Evolutionary conservation across 92 coral and sea anemone species (phyloP).

Genomic region (Scolanthus callimorphus): DNA sequence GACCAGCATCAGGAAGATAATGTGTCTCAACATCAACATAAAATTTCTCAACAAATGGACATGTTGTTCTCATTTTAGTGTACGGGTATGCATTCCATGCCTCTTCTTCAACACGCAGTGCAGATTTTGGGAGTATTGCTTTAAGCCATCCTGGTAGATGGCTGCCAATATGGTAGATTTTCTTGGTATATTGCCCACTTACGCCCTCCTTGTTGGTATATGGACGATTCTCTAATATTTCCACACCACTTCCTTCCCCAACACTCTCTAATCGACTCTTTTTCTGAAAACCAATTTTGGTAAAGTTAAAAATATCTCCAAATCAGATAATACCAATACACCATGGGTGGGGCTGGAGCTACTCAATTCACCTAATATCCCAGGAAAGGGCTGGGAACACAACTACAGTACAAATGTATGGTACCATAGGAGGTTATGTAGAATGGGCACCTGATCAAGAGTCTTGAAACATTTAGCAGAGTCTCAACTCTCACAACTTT

Average conservation of each 20-base stretch:
- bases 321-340: no score
- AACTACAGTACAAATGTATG: no score
- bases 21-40: constrained; percentile 95
- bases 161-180: constrained; percentile 93
- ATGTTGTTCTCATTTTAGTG: constrained; percentile 97
- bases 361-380: no score
- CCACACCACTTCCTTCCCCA: constrained; percentile 99
- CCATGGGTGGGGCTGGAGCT: no score
- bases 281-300: constrained; percentile 65
- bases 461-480: no score
- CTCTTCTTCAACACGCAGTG: constrained; percentile 90
- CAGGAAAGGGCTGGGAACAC: no score
- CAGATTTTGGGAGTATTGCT: constrained; percentile 97
- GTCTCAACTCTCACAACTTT: no score
- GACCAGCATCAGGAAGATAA: constrained; percentile 94
- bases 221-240: constrained; percentile 88
- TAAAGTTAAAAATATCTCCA: no score
- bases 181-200: constrained; percentile 93
- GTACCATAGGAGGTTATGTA: no score
- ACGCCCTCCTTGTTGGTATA: constrained; percentile 95
- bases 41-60: constrained; percentile 98
- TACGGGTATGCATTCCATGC: constrained; percentile 99
- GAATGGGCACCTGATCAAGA: no score
- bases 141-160: constrained; percentile 96
- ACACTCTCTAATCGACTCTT: constrained; percentile 95